These are phyloP conservation scores for Trigoniulus corallinus DNA, from an alignment of 1,140 invertebrate species.

Conservation along the genomic window DNA sequence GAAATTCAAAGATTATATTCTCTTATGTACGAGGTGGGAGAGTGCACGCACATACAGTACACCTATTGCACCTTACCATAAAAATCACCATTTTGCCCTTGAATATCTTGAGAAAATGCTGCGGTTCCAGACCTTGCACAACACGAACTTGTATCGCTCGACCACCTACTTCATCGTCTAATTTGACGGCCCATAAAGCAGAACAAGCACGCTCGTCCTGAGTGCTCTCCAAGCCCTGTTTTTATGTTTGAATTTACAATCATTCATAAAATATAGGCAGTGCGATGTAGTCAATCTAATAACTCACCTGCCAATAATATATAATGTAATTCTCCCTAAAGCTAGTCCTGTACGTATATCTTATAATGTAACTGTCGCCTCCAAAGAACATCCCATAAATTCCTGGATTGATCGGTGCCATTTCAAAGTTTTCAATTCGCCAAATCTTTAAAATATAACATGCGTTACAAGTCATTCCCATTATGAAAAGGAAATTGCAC, in stretches of 20 bases:
- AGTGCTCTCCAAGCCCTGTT: conserved; percentile 43
- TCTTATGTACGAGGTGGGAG: too few species aligned
- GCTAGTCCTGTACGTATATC: conserved; percentile 51
- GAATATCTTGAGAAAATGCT: conserved; percentile 78
- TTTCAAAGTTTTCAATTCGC: conserved; percentile 36
- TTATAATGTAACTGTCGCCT: conserved; percentile 68
- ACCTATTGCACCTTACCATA: too few species aligned
- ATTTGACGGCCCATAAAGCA: conserved; percentile 39
- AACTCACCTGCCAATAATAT: conserved; percentile 48
- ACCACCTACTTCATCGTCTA: conserved; percentile 41
- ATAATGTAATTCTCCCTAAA: conserved; percentile 38
- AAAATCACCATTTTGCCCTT: conserved; percentile 69
- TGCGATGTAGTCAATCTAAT: not conserved
- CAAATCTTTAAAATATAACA: too few species aligned
- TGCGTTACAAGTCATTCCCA: too few species aligned
- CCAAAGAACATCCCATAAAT: conserved; percentile 61
- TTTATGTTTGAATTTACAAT: not conserved
- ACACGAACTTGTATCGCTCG: conserved; percentile 53
- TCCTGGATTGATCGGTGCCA: conserved; percentile 42
- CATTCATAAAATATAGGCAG: too few species aligned
- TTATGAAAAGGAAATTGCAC: too few species aligned
- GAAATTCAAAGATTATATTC: too few species aligned
- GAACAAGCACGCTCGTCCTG: conserved; percentile 44
- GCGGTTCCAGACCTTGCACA: conserved; percentile 71
- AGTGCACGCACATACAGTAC: conserved; percentile 20